Base-by-base conservation (phyloP, 30 jellyfish, hydroid and myxozoan genomes). In the Morbakka virulenta region DNA sequence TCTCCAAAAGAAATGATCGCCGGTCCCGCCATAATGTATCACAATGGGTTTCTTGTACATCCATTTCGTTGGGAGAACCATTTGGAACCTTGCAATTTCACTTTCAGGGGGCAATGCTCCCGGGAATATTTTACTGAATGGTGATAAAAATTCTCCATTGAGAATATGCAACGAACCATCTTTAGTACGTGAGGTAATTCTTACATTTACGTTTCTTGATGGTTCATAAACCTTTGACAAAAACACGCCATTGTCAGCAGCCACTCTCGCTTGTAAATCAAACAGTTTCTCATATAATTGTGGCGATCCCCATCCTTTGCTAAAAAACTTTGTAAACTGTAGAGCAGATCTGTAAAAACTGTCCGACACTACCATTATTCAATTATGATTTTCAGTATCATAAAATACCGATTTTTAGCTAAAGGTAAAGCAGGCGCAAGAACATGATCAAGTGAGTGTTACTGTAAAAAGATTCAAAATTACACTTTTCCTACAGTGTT, bases 1-100 rank as follows among this genome's bases (percentile, higher is more conserved):
- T 57, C 97, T 35, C 97, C 97, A 89, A 53, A 83, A 89, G 61
- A 31, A 80, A 69, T 89, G 97, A 67, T 89, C 97, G 0, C 97
- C 97, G 6, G 97, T 89, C 1, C 97, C 97, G 51, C 96, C 97
- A 17, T 83, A 77, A 62, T 89, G 97, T 6, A 89, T 78, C 41
- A 94, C 77, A 2, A 89, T 52, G 1, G 97, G 87, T 27, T 41
- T 51, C 32, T 34, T n/a, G 9, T 26, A 50, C 17, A 6, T 35
- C 94, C 96, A 77, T 9, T 62, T 76, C 41, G 68, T 75, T 1
- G 97, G 97, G 47, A 89, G 20, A 21, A 89, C 88, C 65, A 89
- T 30, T 47, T 89, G 95, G 69, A 89, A 89, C 6, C 87, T 41
- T 0, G 81, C 95, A 35, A 31, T 83, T 72, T 83, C 96, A 35